A percentile compares a stretch with the other conserved stretches of the same genome.
phyloP scores from a whole-genome alignment of 2,888 invertebrate species.

The Melanotus villosus region DNA sequence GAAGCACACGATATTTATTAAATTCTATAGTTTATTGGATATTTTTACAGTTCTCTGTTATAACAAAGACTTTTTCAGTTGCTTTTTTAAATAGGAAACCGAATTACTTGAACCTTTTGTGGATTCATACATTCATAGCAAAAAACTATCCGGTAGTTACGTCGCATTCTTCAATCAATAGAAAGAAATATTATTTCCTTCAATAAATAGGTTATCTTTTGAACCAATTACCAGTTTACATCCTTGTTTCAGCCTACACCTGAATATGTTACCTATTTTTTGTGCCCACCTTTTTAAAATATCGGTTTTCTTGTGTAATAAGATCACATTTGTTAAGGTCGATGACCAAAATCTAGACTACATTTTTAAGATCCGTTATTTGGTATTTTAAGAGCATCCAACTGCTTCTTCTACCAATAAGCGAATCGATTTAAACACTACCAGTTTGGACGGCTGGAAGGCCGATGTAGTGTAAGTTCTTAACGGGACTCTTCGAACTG shows the following conservation, averaged over 20 bases:
- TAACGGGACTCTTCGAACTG: constrained; percentile 60
- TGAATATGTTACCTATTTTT: constrained; percentile 21
- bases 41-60: too few species aligned
- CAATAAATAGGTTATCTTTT: constrained; percentile 27
- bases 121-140: too few species aligned
- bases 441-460: constrained; percentile 29
- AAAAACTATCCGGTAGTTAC: not conserved
- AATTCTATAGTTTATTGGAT: too few species aligned
- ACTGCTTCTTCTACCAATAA: constrained; percentile 15
- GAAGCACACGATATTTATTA: too few species aligned
- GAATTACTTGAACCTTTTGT: too few species aligned
- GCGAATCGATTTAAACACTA: constrained; percentile 2
- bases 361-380: constrained; percentile 65
- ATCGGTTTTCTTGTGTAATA: constrained; percentile 54
- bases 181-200: not conserved
- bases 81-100: too few species aligned
- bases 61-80: too few species aligned
- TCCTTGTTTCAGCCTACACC: constrained; percentile 12
- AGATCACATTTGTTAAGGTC: constrained; percentile 58
- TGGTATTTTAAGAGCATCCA: constrained; percentile 58
- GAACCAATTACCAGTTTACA: constrained; percentile 12
- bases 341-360: constrained; percentile 66
- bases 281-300: constrained; percentile 39
- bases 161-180: not conserved
- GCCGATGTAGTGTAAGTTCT: constrained; percentile 56